Percentiles rank a stretch among this genome's conserved stretches.
Evolutionary conservation across 2,113 vertebrate species (phyloP).

Genomic region (Boulengeromyrus knoepffleri): DNA sequence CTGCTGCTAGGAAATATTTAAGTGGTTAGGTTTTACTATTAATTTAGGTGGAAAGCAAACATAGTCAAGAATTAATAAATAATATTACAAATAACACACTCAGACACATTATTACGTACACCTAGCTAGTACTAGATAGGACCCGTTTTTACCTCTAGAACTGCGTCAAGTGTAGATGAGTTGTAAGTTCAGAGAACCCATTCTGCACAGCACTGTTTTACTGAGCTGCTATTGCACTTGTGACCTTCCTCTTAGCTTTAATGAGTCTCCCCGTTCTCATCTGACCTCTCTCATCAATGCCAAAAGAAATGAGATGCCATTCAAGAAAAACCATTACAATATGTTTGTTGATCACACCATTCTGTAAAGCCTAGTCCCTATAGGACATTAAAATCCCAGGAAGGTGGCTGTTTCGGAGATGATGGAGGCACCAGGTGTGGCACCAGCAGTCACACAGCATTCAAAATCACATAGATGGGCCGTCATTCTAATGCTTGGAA

Average conservation of each 20-base stretch:
- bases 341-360: neutral
- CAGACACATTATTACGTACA: neutral
- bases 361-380: neutral
- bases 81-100: neutral
- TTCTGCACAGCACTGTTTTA: neutral
- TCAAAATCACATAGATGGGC: neutral
- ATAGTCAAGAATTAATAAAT: neutral
- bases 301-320: neutral
- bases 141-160: neutral
- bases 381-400: neutral
- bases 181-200: neutral
- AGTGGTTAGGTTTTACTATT: neutral
- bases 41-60: neutral
- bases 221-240: neutral
- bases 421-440: neutral
- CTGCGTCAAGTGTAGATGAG: neutral
- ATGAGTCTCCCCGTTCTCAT: neutral
- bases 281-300: neutral
- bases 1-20: neutral
- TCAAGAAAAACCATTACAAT: neutral
- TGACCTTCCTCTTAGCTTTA: neutral
- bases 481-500: neutral
- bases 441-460: neutral
- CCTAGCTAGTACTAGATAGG: neutral
- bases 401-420: neutral